phyloP scores from a whole-genome alignment of 1,140 invertebrate species.

The Zaprionus tsacasi region DNA sequence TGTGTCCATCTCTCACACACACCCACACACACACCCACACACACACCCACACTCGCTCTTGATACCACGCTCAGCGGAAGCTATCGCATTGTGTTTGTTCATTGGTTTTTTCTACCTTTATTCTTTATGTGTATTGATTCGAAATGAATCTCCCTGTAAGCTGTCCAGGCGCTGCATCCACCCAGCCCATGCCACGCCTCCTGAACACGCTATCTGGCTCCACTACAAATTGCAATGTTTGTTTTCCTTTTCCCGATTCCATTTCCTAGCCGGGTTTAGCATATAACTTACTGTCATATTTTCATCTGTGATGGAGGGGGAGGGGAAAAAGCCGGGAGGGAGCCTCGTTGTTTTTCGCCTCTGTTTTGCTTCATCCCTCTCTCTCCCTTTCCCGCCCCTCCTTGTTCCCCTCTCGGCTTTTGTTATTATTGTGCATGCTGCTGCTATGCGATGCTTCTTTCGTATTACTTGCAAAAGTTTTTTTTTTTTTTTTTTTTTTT shows the following conservation, averaged over 20 bases:
- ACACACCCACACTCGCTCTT: background rate
- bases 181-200: conserved; percentile 3
- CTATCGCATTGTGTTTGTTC: conserved; percentile 46
- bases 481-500: conserved; percentile 32
- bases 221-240: conserved; percentile 53
- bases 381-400: conserved; percentile 7
- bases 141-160: conserved; percentile 78
- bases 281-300: conserved; percentile 82
- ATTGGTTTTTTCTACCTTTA: conserved; percentile 61
- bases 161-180: conserved; percentile 57
- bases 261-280: conserved; percentile 60
- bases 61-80: conserved; percentile 8
- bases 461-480: conserved; percentile 59
- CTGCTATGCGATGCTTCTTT: conserved; percentile 73
- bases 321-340: background rate
- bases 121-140: conserved; percentile 81
- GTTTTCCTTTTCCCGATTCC: conserved; percentile 26
- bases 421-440: conserved; percentile 72
- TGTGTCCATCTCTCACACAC: conserved; percentile 3
- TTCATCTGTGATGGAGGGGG: conserved; percentile 55
- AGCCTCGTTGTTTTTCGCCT: conserved; percentile 12
- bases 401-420: conserved; percentile 28
- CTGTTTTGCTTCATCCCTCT: background rate
- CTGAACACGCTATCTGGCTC: conserved; percentile 8
- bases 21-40: conserved; percentile 6